Evolutionary conservation across 2,113 vertebrate species (phyloP).

Genomic region (Atrichornis clamosus): DNA sequence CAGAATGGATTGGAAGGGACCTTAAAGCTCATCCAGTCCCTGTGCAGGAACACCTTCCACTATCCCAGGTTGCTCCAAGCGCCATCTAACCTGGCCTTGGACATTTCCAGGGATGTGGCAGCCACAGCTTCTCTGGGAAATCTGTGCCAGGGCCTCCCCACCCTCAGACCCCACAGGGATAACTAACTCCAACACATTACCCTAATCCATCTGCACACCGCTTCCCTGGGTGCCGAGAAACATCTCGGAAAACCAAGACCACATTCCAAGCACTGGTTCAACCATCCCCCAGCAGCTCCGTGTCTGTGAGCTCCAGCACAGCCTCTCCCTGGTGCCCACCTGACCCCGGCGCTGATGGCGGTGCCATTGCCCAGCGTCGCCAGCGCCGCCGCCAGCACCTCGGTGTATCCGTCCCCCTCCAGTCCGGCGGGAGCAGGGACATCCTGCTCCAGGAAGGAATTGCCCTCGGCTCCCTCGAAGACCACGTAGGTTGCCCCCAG

Average conservation of each 20-base stretch:
- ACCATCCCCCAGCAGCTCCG: no score
- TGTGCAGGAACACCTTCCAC: background rate
- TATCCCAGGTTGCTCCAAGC: background rate
- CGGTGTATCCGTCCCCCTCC: slow-evolving; percentile 75
- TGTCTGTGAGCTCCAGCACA: fast-evolving
- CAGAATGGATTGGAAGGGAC: background rate
- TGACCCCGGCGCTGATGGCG: slow-evolving; percentile 78
- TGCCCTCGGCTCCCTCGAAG: slow-evolving; percentile 82
- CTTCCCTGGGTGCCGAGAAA: background rate
- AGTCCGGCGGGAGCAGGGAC: slow-evolving; percentile 40
- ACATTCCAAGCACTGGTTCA: fast-evolving
- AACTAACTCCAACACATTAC: fast-evolving
- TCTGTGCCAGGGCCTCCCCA: fast-evolving
- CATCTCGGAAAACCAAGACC: fast-evolving
- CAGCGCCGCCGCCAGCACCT: slow-evolving; percentile 72
- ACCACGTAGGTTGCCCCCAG: slow-evolving; percentile 78
- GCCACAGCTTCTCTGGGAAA: background rate
- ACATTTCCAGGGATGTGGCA: background rate
- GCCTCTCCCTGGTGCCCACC: slow-evolving; percentile 58
- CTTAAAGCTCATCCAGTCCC: background rate
- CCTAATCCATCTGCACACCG: background rate
- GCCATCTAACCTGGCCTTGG: fast-evolving
- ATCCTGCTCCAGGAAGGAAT: slow-evolving; percentile 75
- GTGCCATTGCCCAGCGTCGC: slow-evolving; percentile 75
- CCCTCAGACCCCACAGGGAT: no score